Percentiles rank a stretch among this genome's conserved stretches.
Conservation (phyloP, 2,797 vertebrate genomes). For the Pseudomugil gertrudae region DNA sequence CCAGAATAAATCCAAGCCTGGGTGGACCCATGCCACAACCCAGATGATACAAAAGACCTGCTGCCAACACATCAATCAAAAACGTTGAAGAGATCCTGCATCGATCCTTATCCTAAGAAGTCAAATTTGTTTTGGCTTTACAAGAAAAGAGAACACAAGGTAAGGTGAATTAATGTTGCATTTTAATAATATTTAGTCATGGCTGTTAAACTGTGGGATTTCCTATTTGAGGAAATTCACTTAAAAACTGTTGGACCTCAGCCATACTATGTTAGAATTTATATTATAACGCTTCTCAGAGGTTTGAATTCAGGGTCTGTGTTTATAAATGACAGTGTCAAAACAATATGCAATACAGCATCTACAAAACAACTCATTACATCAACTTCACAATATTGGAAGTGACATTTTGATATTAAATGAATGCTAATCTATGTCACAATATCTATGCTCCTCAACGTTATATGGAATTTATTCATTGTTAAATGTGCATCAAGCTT, state of each 20-base stretch:
- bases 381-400: neutral
- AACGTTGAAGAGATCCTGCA: neutral
- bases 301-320: neutral
- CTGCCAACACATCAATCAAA: neutral
- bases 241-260: neutral
- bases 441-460: neutral
- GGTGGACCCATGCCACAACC: neutral
- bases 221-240: no score
- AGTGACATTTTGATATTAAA: neutral
- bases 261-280: neutral
- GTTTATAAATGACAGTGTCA: no score
- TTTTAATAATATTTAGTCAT: neutral
- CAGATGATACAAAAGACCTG: neutral
- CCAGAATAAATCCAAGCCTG: neutral
- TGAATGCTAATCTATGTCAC: neutral
- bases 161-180: neutral
- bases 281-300: neutral
- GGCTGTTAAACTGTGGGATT: neutral
- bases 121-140: neutral
- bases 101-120: neutral
- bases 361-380: no score
- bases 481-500: neutral
- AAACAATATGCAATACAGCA: neutral
- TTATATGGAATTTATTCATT: neutral
- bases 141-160: neutral